Evolutionary conservation across 1,140 invertebrate species (phyloP), one percentile per base, ranked within the genome.

Genomic region (Drosophila willistoni): DNA sequence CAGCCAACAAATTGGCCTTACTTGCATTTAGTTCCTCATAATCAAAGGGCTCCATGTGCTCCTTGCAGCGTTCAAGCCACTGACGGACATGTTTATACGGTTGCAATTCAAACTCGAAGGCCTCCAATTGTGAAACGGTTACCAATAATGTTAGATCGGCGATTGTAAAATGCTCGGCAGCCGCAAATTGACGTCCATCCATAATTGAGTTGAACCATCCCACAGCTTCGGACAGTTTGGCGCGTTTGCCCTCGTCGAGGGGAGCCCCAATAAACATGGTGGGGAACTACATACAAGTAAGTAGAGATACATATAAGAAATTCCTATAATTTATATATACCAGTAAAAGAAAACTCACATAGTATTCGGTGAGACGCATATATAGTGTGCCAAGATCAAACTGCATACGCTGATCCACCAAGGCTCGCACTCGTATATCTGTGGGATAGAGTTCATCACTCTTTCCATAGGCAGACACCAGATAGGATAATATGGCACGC

Each of bases 311-410:
- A 39, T 12, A 55, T 2, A 7, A 42, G 12, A 44, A 33, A 39
- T 14, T 10, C 7, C 22, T n/a, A 33, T 19, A 19, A 19, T 29
- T 9, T 3, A 0, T 34, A 25, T 1, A 4, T 25, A 25, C 2
- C 22, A 36, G 6, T 5, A 36, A 7, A 29, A 29, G 29, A 29
- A 29, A 29, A 78, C 93, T 92, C 90, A 94, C 94, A 77, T 93
- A 94, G 59, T 93, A 92, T 36, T 92, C 92, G 3, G 74, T 76
- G 59, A 95, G 93, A 57, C 93, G 91, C 56, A 92, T 87, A 77
- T 94, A 96, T 0, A 97, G 92, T 1, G 94, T 95, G 12, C 95
- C 95, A 13, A 95, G 92, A 84, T 97, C 96, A 75, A 97, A 97
- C 66, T 96, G 94, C 0, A 97, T 90, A 7, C 95, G 93, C 69